These are phyloP conservation scores for Aradophagus sp. DNA, from an alignment of 1,140 invertebrate species.

Conservation along the genomic window DNA sequence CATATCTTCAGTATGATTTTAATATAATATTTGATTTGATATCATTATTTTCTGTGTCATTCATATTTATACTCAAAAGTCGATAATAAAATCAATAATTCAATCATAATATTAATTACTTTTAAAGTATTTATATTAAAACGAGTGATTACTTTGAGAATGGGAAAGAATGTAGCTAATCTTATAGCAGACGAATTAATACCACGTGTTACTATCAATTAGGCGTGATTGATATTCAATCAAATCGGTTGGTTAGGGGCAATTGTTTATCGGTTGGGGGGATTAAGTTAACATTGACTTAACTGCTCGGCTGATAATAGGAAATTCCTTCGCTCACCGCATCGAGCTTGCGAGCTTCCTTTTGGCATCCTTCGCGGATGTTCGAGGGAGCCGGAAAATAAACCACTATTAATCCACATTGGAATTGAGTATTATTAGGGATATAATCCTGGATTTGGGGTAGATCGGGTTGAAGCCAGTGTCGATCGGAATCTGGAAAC, in stretches of 20 bases:
- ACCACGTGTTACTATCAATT: too few species aligned
- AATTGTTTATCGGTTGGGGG: slow-evolving; percentile 49
- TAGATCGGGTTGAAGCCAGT: slow-evolving; percentile 71
- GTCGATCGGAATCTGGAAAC: slow-evolving; percentile 66
- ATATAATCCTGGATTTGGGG: slow-evolving; percentile 70
- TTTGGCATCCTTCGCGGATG: slow-evolving; percentile 53
- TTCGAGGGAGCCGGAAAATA: slow-evolving; percentile 61
- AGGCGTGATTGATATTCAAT: slow-evolving; percentile 35
- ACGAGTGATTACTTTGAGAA: too few species aligned
- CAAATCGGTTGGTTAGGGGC: slow-evolving; percentile 10
- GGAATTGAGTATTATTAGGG: slow-evolving; percentile 75
- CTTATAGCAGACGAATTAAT: too few species aligned
- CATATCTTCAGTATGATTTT: too few species aligned
- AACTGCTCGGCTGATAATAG: slow-evolving; percentile 64
- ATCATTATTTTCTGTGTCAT: too few species aligned
- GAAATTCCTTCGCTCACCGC: slow-evolving; percentile 56
- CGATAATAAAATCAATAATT: too few species aligned
- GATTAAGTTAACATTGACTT: slow-evolving; percentile 60
- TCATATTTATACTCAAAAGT: too few species aligned
- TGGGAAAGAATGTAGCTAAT: too few species aligned
- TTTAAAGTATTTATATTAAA: too few species aligned
- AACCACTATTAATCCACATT: slow-evolving; percentile 75
- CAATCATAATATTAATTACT: too few species aligned
- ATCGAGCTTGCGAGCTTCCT: slow-evolving; percentile 42
- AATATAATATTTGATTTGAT: too few species aligned